A percentile compares a stretch with the other conserved stretches of the same genome.
phyloP scores from a whole-genome alignment of 2,113 vertebrate genomes.

The Henicopernis longicauda region DNA sequence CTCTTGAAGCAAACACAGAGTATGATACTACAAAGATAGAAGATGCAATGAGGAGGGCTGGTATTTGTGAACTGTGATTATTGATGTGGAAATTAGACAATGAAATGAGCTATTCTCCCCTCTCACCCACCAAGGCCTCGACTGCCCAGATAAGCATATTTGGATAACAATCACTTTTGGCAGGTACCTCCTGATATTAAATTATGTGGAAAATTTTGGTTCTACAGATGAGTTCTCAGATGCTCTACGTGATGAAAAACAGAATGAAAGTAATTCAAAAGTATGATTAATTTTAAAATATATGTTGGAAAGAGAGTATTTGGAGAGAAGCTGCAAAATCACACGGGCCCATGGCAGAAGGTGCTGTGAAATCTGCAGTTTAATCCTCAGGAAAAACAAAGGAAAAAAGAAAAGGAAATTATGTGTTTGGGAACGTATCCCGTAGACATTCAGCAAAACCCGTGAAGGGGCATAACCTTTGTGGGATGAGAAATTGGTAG shows the following conservation, averaged over 20 bases:
- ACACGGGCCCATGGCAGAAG: fast-evolving
- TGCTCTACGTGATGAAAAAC: not conserved
- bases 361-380: not conserved
- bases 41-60: not conserved
- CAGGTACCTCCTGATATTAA: not conserved
- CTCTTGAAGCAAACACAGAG: not conserved
- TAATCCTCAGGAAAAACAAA: not conserved
- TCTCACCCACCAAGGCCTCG: not conserved
- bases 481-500: not conserved
- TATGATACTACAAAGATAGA: not conserved
- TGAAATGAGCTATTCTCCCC: not conserved
- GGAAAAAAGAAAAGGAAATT: not conserved
- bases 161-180: not conserved
- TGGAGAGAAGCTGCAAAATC: not conserved
- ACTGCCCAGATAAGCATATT: not conserved
- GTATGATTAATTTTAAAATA: not conserved
- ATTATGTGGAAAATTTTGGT: not conserved
- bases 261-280: not conserved
- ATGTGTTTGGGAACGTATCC: not conserved
- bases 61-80: not conserved
- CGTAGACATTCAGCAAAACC: not conserved
- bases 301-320: not conserved
- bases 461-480: not conserved
- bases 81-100: not conserved
- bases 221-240: not conserved